Evolutionary conservation across 2,113 vertebrate species (phyloP).

Genomic region (Oceanodroma tethys): DNA sequence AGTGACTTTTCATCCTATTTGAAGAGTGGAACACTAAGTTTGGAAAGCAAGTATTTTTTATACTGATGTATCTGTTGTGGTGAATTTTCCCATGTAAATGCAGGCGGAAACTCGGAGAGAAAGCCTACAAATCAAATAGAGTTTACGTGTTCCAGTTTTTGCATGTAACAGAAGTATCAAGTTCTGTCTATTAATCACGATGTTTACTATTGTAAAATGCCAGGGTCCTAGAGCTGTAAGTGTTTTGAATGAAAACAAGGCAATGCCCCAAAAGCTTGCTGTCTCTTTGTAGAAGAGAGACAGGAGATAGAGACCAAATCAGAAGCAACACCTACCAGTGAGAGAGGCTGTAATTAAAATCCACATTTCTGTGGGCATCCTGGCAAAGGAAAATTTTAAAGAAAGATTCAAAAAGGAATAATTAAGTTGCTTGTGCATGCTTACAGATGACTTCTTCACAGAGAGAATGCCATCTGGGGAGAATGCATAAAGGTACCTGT

Average conservation of each 20-base stretch:
- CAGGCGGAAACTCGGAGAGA: neutral
- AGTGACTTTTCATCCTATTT: neutral
- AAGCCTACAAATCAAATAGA: neutral
- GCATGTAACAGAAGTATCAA: neutral
- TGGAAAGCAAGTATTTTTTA: neutral
- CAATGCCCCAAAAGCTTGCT: neutral
- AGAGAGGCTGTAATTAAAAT: neutral
- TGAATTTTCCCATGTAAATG: neutral
- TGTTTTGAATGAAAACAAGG: neutral
- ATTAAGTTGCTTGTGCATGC: neutral
- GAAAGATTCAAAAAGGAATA: neutral
- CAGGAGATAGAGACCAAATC: neutral
- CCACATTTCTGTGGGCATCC: neutral
- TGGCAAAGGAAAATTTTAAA: neutral
- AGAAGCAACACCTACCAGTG: neutral
- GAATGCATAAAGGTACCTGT: neutral
- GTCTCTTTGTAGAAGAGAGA: neutral
- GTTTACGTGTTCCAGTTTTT: neutral
- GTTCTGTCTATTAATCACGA: neutral
- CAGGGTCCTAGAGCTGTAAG: neutral
- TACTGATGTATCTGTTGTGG: neutral
- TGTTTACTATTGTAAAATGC: neutral
- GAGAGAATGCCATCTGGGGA: neutral
- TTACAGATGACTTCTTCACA: neutral
- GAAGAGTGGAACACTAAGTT: neutral